Evolutionary conservation across 2,888 invertebrate species (phyloP), one percentile per base, ranked within the genome.

Genomic region (Drosophila falleni): DNA sequence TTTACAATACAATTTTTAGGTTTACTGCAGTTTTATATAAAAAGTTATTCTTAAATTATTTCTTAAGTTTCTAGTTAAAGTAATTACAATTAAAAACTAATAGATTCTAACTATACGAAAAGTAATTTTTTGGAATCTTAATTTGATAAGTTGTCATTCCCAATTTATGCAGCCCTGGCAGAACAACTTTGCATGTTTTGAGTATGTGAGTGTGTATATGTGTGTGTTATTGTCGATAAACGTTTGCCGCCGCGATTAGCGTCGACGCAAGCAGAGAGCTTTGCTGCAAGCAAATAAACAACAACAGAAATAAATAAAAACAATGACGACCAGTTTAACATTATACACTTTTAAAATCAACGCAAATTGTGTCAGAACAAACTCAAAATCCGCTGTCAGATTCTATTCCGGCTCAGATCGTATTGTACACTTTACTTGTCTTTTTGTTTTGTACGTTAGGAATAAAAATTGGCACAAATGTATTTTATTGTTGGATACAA

Each of bases 391-490:
- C 77, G 66, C 64, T 83, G 70, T 73, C 46, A 6, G 19, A 35
- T 15, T 16, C 10, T 16, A 49, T 44, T 46, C 23, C 51, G 47
- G 23, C 31, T 23, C 41, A 37, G 19, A 31, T 37, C 35, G 51
- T 50, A 37, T 41, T 39, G 26, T 31, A 10, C 35, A 11, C 6
- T 16, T 23, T 29, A 29, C 35, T 44, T 42, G 46, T 49, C 49
- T 39, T 50, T 55, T 50, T 55, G 39, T 29, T 39, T 42, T 26
- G 29, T 29, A 13, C 33, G 41, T 29, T 59, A 19, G 62, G 56
- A 60, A 81, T 53, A 60, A 55, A 63, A 62, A 54, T 8, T 49
- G 44, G 15, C 16, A 41, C 69, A 67, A 77, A 87, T 72, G 71
- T 41, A 68, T 46, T 64, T 47, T 58, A n/a, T 10, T 37, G 26